A percentile compares a stretch with the other conserved stretches of the same genome.
Evolutionary conservation across 2,888 invertebrate genomes (phyloP).

Genomic region (Sesia bembeciformis): DNA sequence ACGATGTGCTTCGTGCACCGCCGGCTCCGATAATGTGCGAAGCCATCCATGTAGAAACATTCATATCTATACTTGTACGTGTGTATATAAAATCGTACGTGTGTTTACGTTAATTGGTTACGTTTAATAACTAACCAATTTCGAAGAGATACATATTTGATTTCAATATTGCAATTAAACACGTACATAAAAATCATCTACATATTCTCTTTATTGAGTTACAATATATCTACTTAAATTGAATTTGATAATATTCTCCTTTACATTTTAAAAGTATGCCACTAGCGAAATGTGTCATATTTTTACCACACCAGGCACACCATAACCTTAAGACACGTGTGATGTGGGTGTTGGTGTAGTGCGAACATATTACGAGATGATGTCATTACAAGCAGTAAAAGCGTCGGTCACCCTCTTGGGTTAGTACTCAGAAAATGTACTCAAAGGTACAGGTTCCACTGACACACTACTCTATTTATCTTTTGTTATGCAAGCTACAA

Average conservation of each 20-base stretch:
- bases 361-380: conserved; percentile 52
- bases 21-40: conserved; percentile 45
- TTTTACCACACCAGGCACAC: background rate
- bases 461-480: conserved; percentile 35
- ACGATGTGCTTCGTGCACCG: conserved; percentile 45
- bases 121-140: too few relatives aligned
- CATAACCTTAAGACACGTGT: conserved; percentile 47
- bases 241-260: too few relatives aligned
- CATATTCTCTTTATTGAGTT: too few relatives aligned
- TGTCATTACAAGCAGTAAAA: conserved; percentile 55
- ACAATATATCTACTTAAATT: too few relatives aligned
- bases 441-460: conserved; percentile 26
- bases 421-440: conserved; percentile 12
- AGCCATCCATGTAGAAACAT: conserved; percentile 41
- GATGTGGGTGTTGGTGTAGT: conserved; percentile 55
- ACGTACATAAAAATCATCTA: too few relatives aligned
- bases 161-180: too few relatives aligned
- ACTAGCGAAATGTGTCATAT: too few relatives aligned
- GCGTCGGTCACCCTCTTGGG: conserved; percentile 47
- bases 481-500: conserved; percentile 40
- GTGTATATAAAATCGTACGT: too few relatives aligned
- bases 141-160: too few relatives aligned
- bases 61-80: conserved; percentile 10
- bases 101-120: too few relatives aligned
- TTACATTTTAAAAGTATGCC: too few relatives aligned